Evolutionary conservation across 2,797 vertebrate species (phyloP), one percentile per base, ranked within the genome.

Genomic region (Mionectes olivaceus): DNA sequence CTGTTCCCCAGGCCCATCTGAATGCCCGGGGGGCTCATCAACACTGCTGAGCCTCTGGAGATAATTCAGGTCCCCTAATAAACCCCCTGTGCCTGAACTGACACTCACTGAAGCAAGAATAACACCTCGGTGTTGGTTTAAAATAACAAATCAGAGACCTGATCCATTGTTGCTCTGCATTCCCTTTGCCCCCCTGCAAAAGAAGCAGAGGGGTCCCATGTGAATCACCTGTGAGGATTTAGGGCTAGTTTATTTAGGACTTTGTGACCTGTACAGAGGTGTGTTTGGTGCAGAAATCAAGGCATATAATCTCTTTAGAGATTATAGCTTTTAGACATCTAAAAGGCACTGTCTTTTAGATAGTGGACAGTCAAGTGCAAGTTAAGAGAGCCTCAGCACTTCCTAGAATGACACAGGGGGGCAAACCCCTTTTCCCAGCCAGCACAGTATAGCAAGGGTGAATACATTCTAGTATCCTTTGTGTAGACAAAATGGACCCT

Each of bases 161-260:
- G 2, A 24, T 55, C 33, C 6, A 2, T n/a, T 21, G 5, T 5
- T 59, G 25, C 22, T 35, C 52, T 56, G 33, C 12, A 19, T 27
- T 59, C 16, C 22, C 28, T 41, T 71, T 59, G 11, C 0, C 7
- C 3, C 35, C 16, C 9, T 27, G 14, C 8, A 32, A 52, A 77
- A 82, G 46, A 23, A 60, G n/a, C 12, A 46, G n/a, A 13, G 1
- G 0, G 3, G 1, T 25, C 22, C 17, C 10, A 8, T 1, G 3
- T 33, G 75, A 78, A 53, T 71, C 57, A 37, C 7, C 46, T 13
- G 2, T 25, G 25, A 30, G 28, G 33, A 60, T 53, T 84, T 65
- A 68, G 71, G 16, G 30, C 9, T 35, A 30, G 10, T 55, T 78
- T 52, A 13, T 65, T 53, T 76, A 84, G 71, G 78, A n/a, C 18